Evolutionary conservation across 2,113 vertebrate genomes (phyloP), one percentile per base, ranked within the genome.

Genomic region (Apodemus sylvaticus): DNA sequence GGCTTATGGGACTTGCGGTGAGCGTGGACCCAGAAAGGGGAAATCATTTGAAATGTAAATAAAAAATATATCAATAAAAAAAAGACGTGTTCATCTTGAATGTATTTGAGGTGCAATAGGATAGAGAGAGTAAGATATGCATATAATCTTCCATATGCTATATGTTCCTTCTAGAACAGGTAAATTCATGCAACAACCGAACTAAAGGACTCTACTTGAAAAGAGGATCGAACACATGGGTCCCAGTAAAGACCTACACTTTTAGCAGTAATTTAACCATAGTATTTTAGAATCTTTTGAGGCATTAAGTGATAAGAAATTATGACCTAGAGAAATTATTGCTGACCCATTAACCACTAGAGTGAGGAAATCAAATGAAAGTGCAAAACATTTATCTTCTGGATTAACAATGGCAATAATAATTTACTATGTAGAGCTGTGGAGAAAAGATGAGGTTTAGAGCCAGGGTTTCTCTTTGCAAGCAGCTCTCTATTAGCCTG

Each of bases 391-490:
- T 62, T 78, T 73, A 17, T n/a, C 13, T 29, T 87, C 79, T 51
- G 51, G 22, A 64, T 51, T 64, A 53, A 8, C 9, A 55, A 5
- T 8, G 5, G 6, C 6, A 73, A 26, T 1, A 19, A 51, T 6
- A 14, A 42, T 51, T 86, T 19, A 0, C 24, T 91, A 20, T 29
- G 8, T 39, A 45, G 31, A 26, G 6, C 14, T 81, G 29, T 29
- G 51, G 6, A 53, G 13, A 19, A 91, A 42, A 34, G 16, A 16
- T 20, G 4, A 79, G 31, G 1, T 39, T 51, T 82, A 71, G 4
- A 5, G 13, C 5, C 19, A 62, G 36, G 0, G 20, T 7, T 3
- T 39, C 11, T 51, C 1, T 79, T 2, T 29, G 7, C 36, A 26
- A 7, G 4, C 10, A n/a, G 48, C n/a, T 48, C 10, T 22, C 42